Conservation (phyloP, 2,797 vertebrate species). For the Rhinophrynus dorsalis region DNA sequence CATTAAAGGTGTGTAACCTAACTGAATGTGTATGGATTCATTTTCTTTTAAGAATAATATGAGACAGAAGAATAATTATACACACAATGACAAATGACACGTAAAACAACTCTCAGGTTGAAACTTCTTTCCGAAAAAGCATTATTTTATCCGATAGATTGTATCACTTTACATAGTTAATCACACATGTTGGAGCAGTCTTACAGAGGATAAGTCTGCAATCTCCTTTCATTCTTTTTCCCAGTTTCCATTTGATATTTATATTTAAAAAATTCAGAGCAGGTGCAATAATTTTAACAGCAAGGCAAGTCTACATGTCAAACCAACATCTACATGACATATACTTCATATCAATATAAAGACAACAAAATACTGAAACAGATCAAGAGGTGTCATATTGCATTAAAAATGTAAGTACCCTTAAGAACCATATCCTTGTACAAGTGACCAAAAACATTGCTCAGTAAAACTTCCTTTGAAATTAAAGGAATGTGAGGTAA, state of each 20-base stretch:
- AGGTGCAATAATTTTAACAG: constrained; percentile 57
- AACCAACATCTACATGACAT: constrained; percentile 51
- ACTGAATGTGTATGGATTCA: too few relatives aligned
- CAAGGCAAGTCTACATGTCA: constrained; percentile 59
- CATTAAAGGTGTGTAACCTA: too few relatives aligned
- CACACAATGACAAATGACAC: constrained; percentile 39
- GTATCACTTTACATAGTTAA: constrained; percentile 56
- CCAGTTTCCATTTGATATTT: constrained; percentile 43
- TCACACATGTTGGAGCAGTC: constrained; percentile 48
- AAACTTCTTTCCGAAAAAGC: constrained; percentile 39
- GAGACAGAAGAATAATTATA: too few relatives aligned
- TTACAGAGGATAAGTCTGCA: constrained; percentile 56
- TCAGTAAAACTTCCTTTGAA: constrained; percentile 54
- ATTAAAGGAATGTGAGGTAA: constrained; percentile 55
- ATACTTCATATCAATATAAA: constrained; percentile 51
- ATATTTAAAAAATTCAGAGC: constrained; percentile 56
- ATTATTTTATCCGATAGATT: constrained; percentile 40
- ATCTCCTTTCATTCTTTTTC: constrained; percentile 56
- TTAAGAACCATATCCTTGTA: neutral
- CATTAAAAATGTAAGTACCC: constrained; percentile 44
- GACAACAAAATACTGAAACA: constrained; percentile 53
- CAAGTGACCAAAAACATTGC: constrained; percentile 9
- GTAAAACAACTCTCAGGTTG: constrained; percentile 43
- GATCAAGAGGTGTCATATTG: constrained; percentile 51
- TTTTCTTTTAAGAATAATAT: too few relatives aligned